A percentile compares a stretch with the other conserved stretches of the same genome.
Conservation (phyloP, 2,113 vertebrate genomes). For the Rissa tridactyla region DNA sequence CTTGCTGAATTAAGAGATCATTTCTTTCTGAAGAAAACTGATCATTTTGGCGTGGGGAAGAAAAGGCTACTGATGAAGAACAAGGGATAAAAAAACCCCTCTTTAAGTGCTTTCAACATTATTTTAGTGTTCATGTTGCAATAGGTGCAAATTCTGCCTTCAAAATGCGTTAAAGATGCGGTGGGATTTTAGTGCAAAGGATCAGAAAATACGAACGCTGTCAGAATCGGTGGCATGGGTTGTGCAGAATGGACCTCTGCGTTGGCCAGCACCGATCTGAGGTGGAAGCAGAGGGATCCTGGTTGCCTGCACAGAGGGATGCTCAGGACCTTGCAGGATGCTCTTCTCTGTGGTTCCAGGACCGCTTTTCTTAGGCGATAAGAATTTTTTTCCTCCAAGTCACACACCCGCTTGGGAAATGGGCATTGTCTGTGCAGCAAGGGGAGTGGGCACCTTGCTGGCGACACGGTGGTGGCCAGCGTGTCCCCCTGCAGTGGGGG, state of each 20-base stretch:
- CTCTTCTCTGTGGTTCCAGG: not conserved
- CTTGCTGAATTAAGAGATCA: not conserved
- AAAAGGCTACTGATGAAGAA: not conserved
- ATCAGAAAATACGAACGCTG: not conserved
- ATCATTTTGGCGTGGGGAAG: not conserved
- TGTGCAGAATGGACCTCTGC: rapidly evolving
- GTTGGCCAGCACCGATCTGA: not conserved
- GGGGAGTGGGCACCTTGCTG: not conserved
- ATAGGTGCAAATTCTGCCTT: not conserved
- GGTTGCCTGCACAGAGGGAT: rapidly evolving
- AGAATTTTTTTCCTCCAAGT: not conserved
- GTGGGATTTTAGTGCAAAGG: rapidly evolving
- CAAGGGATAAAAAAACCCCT: not conserved
- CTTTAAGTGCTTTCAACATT: not conserved
- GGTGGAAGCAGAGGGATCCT: not conserved
- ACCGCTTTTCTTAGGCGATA: not conserved
- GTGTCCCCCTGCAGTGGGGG: not conserved
- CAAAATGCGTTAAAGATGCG: not conserved
- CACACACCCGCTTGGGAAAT: not conserved
- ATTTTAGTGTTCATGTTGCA: not conserved
- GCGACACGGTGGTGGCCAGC: rapidly evolving
- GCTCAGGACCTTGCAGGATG: rapidly evolving
- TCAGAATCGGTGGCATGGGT: rapidly evolving
- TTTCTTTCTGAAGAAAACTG: not conserved
- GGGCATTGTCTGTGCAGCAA: not conserved